Conservation (phyloP, 1,140 invertebrate species). For the Alviniconcha marisindica region DNA sequence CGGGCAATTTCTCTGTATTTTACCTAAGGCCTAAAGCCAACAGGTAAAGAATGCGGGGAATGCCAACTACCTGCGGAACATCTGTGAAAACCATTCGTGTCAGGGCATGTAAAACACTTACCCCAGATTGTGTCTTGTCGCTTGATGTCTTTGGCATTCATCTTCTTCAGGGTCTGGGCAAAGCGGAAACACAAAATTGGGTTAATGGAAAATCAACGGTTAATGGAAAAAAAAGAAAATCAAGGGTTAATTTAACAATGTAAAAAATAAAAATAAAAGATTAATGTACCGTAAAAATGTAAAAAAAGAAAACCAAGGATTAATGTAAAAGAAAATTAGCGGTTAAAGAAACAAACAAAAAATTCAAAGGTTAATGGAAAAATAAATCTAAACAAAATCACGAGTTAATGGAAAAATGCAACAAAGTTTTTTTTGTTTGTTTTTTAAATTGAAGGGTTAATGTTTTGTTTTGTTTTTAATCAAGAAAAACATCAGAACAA, state of each 20-base stretch:
- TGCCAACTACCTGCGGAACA: no score
- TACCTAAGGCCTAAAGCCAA: no score
- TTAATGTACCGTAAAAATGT: neutral
- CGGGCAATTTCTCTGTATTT: no score
- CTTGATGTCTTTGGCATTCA: conserved; percentile 91
- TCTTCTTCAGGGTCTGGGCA: conserved; percentile 82
- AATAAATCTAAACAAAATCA: no score
- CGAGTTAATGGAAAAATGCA: no score
- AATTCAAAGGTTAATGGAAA: no score
- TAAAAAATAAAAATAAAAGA: neutral
- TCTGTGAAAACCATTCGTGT: no score
- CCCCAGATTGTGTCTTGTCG: conserved; percentile 92
- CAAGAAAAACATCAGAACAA: no score
- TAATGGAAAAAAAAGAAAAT: neutral
- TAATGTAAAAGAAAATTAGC: neutral
- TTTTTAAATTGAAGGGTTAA: no score
- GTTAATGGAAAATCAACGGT: neutral
- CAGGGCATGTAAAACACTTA: conserved; percentile 58
- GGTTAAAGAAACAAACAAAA: neutral
- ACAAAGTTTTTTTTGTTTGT: no score
- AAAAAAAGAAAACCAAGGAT: neutral
- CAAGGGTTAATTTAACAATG: conserved; percentile 1
- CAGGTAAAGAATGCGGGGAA: no score
- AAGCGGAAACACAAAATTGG: conserved; percentile 29
- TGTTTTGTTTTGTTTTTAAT: no score